Evolutionary conservation across 2,113 vertebrate species (phyloP).

Genomic region (Amphiprion ocellaris): DNA sequence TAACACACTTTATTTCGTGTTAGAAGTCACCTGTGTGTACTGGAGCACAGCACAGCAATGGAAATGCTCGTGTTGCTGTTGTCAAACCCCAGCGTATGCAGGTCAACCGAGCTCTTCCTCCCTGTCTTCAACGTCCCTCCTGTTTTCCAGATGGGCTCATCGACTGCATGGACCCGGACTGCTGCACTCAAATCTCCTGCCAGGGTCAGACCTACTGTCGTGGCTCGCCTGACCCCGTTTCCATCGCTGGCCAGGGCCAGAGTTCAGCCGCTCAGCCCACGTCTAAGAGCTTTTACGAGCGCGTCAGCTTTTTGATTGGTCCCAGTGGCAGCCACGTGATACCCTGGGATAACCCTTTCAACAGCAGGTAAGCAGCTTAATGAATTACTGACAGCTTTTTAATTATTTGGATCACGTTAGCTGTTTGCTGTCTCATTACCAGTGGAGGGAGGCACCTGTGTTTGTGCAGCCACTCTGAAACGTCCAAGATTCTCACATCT

Average conservation of each 20-base stretch:
- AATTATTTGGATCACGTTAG: conserved; percentile 55
- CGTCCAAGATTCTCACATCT: conserved; percentile 46
- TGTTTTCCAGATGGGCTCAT: conserved; percentile 91
- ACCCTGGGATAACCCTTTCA: conserved; percentile 94
- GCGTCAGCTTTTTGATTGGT: conserved; percentile 92
- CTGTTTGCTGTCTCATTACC: conserved; percentile 68
- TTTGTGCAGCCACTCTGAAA: conserved; percentile 57
- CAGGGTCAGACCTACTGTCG: conserved; percentile 94
- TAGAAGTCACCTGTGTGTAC: conserved; percentile 39
- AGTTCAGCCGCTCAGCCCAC: conserved; percentile 77
- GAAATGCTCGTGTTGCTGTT: conserved; percentile 14
- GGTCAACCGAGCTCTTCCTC: conserved; percentile 39
- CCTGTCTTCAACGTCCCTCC: conserved; percentile 67
- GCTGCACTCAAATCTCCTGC: conserved; percentile 95
- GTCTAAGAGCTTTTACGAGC: conserved; percentile 92
- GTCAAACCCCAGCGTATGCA: conserved; percentile 23
- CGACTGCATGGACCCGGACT: conserved; percentile 99
- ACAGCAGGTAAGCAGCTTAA: conserved; percentile 89
- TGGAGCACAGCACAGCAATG: conserved; percentile 16
- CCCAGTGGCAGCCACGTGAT: conserved; percentile 93
- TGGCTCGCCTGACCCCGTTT: conserved; percentile 92
- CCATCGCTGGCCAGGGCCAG: conserved; percentile 89
- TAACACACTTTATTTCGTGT: conserved; percentile 42
- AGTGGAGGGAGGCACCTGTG: conserved; percentile 51
- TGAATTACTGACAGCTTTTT: conserved; percentile 50